These are phyloP conservation scores for Helicoverpa zea DNA, from an alignment of 1,140 invertebrate species.

Conservation along the genomic window DNA sequence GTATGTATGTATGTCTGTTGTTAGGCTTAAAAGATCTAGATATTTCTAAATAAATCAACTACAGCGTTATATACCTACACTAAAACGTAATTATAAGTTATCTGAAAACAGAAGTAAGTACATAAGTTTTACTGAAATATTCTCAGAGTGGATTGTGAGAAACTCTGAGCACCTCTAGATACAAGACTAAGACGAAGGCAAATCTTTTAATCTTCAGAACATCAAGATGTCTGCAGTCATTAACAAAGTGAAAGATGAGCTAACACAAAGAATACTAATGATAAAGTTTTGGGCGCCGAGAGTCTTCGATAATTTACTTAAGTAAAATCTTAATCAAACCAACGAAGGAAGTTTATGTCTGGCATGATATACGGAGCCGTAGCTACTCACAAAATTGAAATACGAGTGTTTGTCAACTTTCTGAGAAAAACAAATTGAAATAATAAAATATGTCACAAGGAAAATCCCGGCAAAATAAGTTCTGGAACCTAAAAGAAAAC, in stretches of 20 bases:
- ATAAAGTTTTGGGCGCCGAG: neutral
- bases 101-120: too few relatives aligned
- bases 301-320: constrained; percentile 19
- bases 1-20: too few relatives aligned
- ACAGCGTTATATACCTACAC: too few relatives aligned
- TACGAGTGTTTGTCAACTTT: neutral
- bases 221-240: constrained; percentile 17
- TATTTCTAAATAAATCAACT: too few relatives aligned
- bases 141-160: too few relatives aligned
- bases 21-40: too few relatives aligned
- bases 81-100: too few relatives aligned
- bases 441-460: constrained; percentile 8
- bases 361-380: neutral
- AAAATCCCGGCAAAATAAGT: constrained; percentile 10
- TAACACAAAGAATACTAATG: constrained; percentile 27
- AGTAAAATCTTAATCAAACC: constrained; percentile 7
- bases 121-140: too few relatives aligned
- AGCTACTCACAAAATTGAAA: neutral
- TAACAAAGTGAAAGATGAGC: constrained; percentile 18
- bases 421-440: neutral
- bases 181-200: neutral
- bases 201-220: constrained; percentile 15
- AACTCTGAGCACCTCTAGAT: too few relatives aligned
- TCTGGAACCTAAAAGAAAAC: constrained; percentile 11
- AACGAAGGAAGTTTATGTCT: neutral